A percentile compares a stretch with the other conserved stretches of the same genome.
phyloP scores from a whole-genome alignment of 2,797 vertebrate genomes.

The Salmo trutta region DNA sequence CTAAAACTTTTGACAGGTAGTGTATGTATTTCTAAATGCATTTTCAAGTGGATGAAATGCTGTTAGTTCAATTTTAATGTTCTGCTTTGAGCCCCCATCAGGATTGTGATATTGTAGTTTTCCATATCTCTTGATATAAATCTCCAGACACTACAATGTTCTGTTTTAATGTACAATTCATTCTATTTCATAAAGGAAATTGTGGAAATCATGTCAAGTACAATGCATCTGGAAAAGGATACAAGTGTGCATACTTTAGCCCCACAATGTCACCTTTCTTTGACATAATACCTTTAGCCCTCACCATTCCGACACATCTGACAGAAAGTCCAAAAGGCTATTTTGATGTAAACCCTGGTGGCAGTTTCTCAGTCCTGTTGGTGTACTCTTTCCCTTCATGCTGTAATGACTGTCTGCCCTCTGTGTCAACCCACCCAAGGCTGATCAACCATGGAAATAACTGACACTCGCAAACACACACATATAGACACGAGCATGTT shows the following conservation, averaged over 20 bases:
- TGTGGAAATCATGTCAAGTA: neutral
- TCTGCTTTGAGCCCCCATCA: neutral
- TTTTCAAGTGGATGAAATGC: neutral
- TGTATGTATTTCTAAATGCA: too few species aligned
- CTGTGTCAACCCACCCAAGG: neutral
- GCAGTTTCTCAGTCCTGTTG: constrained; percentile 9
- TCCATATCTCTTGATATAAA: neutral
- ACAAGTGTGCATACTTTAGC: neutral
- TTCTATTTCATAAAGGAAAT: neutral
- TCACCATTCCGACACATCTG: neutral
- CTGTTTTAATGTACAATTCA: neutral
- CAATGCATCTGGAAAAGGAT: neutral
- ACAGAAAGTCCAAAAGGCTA: constrained; percentile 4
- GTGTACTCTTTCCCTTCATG: neutral
- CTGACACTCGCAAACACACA: neutral
- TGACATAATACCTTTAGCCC: neutral
- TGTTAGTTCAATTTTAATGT: neutral
- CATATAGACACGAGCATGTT: too few species aligned
- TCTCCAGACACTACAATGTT: neutral
- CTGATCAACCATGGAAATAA: constrained; percentile 10
- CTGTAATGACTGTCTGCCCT: neutral
- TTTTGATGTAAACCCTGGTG: constrained; percentile 1
- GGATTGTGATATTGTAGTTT: neutral
- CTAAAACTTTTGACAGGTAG: too few species aligned
- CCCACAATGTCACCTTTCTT: neutral